Base-by-base conservation (phyloP, 2,113 vertebrate species). In the Protomyctophum bolini region DNA sequence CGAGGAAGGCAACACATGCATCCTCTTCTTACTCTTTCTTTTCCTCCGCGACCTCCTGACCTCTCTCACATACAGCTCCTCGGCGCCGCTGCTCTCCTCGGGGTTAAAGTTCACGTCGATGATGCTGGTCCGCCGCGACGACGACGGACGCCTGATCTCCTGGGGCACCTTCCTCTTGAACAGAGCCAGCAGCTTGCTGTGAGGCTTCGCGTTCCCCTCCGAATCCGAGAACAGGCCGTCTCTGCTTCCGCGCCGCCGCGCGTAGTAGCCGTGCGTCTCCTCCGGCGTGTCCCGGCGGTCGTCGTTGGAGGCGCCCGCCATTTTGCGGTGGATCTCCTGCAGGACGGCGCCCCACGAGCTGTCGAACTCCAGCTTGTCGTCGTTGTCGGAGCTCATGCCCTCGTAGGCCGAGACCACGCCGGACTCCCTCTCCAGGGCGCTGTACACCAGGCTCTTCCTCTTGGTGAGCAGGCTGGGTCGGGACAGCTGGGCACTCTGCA, bases 371-470 rank as follows among this genome's bases (percentile, higher is more conserved):
- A 91, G 86, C 76, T 93, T 93, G 63, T 91, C 89, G 77, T 97
- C 95, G 0, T 91, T 94, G 73, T 97, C 96, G 0, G 96, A 96
- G 76, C 91, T 95, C 91, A 98, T 91, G 75, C 92, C 94, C 0
- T 98, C 94, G 0, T 98, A 98, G 52, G 96, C 95, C 0, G 97
- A 98, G 0, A 95, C 87, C 3, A 93, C 63, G 0, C 85, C 91
- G 9, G 96, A 96, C 70, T 97, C 94, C 0, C 82, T 94, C 84
- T 98, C 97, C 90, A 98, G 73, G 41, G 92, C 93, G 50, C 86
- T 92, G 29, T 95, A 96, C 0, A 96, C 91, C 75, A 91, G 92
- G 7, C 94, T 96, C 88, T 97, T 97, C 47, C 94, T 94, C 55
- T 91, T 94, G 82, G 94, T 93, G 6, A 98, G 93, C 86, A 97